Evolutionary conservation across 2,888 invertebrate species (phyloP).

Genomic region (Ptilodon capucinus): DNA sequence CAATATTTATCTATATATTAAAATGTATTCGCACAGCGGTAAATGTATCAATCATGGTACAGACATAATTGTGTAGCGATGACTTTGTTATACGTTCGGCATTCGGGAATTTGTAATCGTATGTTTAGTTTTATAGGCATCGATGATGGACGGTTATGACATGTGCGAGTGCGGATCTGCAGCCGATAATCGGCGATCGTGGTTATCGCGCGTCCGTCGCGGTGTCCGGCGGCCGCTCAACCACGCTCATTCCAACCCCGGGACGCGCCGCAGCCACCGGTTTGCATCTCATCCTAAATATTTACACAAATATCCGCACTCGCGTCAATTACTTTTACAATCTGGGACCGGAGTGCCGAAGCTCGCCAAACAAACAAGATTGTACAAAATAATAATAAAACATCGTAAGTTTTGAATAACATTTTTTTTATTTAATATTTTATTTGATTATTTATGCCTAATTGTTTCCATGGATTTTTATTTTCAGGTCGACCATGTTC

Average conservation of each 20-base stretch:
- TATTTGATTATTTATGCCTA: not conserved
- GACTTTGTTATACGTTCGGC: conserved; percentile 6
- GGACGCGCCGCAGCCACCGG: conserved; percentile 60
- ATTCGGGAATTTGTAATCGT: conserved; percentile 14
- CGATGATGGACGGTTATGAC: conserved; percentile 31
- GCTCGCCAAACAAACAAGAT: not conserved
- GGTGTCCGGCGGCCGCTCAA: conserved; percentile 58
- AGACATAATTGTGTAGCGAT: conserved; percentile 25
- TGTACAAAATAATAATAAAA: not conserved
- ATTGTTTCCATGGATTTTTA: conserved; percentile 4
- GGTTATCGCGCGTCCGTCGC: conserved; percentile 72
- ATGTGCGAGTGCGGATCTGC: conserved; percentile 51
- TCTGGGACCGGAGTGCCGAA: not conserved
- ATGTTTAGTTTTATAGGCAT: conserved; percentile 25
- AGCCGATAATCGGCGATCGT: conserved; percentile 72
- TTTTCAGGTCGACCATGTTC: conserved; percentile 64
- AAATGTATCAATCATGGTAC: too few species aligned
- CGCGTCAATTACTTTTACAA: conserved; percentile 11
- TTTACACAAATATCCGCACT: conserved; percentile 12
- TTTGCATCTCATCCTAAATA: conserved; percentile 45
- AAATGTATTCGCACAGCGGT: conserved; percentile 40
- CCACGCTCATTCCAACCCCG: conserved; percentile 59
- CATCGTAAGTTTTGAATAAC: not conserved
- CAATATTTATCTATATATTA: conserved; percentile 38
- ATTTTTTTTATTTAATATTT: conserved; percentile 1